Conservation (phyloP, 2,113 vertebrate genomes). For the Leucopternis melanops region DNA sequence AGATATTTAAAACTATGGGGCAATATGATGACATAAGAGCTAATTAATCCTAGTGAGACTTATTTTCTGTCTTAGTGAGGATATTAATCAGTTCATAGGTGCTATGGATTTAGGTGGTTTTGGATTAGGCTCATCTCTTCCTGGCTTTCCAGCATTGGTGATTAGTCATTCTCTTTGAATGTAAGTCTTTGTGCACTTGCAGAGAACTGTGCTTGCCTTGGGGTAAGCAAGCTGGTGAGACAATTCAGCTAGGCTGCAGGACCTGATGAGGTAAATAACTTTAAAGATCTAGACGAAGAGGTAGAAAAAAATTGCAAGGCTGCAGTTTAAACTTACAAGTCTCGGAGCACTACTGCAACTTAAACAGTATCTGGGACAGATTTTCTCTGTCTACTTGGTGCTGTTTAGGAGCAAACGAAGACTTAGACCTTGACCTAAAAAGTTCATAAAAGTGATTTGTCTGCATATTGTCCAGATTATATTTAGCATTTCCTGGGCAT, state of each 20-base stretch:
- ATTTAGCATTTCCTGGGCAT: conserved; percentile 12
- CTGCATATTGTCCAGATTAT: not conserved
- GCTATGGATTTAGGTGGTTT: not conserved
- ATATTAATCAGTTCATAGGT: not conserved
- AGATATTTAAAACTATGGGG: not conserved
- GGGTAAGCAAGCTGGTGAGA: not conserved
- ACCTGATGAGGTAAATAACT: not conserved
- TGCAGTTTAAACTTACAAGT: not conserved
- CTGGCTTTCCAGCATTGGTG: not conserved
- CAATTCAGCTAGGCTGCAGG: not conserved
- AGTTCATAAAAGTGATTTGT: not conserved
- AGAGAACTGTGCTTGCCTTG: not conserved
- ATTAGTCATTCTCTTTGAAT: not conserved
- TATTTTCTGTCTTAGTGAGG: not conserved
- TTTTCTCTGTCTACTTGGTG: not conserved
- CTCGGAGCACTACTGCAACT: too few species aligned
- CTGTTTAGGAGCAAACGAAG: not conserved
- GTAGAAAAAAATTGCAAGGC: not conserved
- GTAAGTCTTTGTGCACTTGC: not conserved
- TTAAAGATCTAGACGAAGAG: not conserved
- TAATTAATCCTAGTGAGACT: not conserved
- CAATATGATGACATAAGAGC: not conserved
- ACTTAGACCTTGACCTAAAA: not conserved
- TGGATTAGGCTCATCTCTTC: not conserved
- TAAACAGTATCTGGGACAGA: not conserved